phyloP scores from a whole-genome alignment of 2,888 invertebrate genomes.

The Orthosia gracilis region DNA sequence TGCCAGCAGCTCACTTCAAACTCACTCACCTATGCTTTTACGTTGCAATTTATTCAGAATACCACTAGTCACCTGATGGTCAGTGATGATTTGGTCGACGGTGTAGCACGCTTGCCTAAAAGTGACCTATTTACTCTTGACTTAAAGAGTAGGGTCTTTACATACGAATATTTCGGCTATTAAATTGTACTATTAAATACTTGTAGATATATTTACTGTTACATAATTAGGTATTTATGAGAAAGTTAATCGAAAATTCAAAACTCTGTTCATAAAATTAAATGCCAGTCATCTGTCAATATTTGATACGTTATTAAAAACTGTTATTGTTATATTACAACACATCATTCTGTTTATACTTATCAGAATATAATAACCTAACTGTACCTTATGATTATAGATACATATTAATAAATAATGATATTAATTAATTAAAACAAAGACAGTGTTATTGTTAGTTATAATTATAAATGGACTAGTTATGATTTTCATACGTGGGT shows the following conservation, averaged over 20 bases:
- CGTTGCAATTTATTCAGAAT: too few relatives aligned
- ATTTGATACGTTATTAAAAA: slow-evolving; percentile 38
- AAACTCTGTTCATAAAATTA: slow-evolving; percentile 33
- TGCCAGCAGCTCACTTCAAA: too few relatives aligned
- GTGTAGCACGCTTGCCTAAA: too few relatives aligned
- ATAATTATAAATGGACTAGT: too few relatives aligned
- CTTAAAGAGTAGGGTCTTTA: too few relatives aligned
- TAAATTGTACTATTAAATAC: background rate
- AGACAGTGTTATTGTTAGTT: background rate
- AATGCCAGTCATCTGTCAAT: slow-evolving; percentile 49
- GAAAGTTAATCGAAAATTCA: slow-evolving; percentile 34
- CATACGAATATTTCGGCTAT: too few relatives aligned
- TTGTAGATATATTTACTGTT: background rate
- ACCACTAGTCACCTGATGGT: too few relatives aligned
- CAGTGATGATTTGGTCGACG: too few relatives aligned
- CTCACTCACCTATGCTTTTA: too few relatives aligned
- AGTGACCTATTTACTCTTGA: too few relatives aligned
- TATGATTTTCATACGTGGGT: too few relatives aligned
- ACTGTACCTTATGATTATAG: background rate
- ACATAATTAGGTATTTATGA: background rate
- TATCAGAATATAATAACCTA: background rate
- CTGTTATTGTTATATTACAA: slow-evolving; percentile 18
- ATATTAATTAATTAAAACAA: background rate
- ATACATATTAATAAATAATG: background rate
- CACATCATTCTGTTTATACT: background rate